phyloP scores from a whole-genome alignment of 2,888 invertebrate genomes.

The Didymodactylos carnosus region DNA sequence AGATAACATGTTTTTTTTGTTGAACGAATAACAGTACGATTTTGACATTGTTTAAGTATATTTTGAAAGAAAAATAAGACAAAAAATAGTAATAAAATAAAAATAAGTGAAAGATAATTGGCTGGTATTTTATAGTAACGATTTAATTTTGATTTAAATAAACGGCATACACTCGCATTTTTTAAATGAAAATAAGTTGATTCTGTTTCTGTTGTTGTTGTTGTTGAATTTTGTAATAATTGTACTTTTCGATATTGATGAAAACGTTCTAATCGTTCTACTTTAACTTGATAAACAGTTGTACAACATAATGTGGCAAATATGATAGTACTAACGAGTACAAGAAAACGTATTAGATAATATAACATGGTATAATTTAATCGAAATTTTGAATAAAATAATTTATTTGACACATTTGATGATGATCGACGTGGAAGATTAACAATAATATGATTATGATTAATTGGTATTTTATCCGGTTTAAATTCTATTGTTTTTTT shows the following conservation, averaged over 20 bases:
- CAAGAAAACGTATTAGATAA: not conserved
- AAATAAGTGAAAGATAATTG: not conserved
- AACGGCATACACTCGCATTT: not conserved
- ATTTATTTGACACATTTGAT: not conserved
- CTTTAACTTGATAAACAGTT: not conserved
- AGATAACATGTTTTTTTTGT: not conserved
- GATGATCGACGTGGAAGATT: not conserved
- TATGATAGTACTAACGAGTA: not conserved
- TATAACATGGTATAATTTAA: not conserved
- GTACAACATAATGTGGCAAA: not conserved
- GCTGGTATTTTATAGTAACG: not conserved
- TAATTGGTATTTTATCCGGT: not conserved
- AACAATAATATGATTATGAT: not conserved
- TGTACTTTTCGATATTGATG: no score
- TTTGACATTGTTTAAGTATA: no score
- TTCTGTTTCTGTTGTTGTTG: not conserved
- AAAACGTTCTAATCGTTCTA: not conserved
- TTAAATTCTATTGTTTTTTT: no score
- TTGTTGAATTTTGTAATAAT: not conserved
- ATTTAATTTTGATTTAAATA: not conserved
- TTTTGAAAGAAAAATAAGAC: not conserved
- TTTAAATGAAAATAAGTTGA: no score
- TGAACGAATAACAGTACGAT: no score
- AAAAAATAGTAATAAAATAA: not conserved
- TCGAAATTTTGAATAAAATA: not conserved